A percentile compares a stretch with the other conserved stretches of the same genome.
phyloP scores from a whole-genome alignment of 2,888 invertebrate genomes.

The Alsophila aescularia region DNA sequence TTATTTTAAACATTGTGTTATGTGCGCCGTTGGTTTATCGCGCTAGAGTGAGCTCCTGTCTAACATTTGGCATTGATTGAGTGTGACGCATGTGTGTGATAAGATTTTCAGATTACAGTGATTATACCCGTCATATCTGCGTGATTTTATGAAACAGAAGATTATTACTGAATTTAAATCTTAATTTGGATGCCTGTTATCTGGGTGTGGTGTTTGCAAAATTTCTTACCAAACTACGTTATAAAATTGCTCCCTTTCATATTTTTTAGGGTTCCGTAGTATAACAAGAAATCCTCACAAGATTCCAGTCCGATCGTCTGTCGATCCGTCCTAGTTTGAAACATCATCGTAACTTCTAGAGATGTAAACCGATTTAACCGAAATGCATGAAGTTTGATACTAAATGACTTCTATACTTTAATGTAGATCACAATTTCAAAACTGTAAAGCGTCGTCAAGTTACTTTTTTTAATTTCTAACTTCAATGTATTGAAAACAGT shows the following conservation, averaged over 20 bases:
- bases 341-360: too few species aligned
- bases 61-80: slow-evolving; percentile 80
- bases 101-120: slow-evolving; percentile 72
- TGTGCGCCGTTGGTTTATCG: slow-evolving; percentile 54
- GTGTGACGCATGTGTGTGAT: slow-evolving; percentile 69
- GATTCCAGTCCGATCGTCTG: too few species aligned
- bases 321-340: too few species aligned
- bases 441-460: too few species aligned
- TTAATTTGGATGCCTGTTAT: slow-evolving; percentile 15
- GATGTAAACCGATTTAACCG: too few species aligned
- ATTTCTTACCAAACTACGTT: background rate
- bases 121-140: slow-evolving; percentile 56
- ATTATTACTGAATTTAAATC: slow-evolving; percentile 32
- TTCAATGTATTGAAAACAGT: too few species aligned
- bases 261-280: too few species aligned
- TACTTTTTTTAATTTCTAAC: too few species aligned
- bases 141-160: slow-evolving; percentile 47
- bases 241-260: background rate
- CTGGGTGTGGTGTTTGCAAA: slow-evolving; percentile 6
- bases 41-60: slow-evolving; percentile 58
- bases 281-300: too few species aligned
- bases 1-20: slow-evolving; percentile 58
- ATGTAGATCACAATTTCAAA: too few species aligned
- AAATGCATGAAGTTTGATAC: too few species aligned
- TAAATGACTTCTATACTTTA: too few species aligned